These are phyloP conservation scores for Vireo griseus DNA, from an alignment of 2,797 vertebrate genomes.

Conservation along the genomic window DNA sequence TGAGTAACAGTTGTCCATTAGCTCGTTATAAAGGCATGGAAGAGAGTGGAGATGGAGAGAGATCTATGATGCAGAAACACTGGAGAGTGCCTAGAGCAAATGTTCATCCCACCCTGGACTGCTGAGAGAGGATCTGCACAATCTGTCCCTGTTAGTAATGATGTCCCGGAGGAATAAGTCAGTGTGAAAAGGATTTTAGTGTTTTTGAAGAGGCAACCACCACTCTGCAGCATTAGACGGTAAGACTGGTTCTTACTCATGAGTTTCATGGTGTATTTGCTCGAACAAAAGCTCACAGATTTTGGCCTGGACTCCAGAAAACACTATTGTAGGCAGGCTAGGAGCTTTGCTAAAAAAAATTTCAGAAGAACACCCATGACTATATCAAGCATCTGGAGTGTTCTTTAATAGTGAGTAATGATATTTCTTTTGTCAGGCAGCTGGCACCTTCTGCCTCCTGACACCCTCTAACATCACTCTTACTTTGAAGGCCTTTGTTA, in stretches of 20 bases:
- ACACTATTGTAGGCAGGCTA: neutral
- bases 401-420: slow-evolving; percentile 66
- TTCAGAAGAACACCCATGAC: slow-evolving; percentile 44
- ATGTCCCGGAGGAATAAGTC: slow-evolving; percentile 8
- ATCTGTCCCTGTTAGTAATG: slow-evolving; percentile 48
- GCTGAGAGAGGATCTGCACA: slow-evolving; percentile 43
- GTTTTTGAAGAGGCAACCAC: slow-evolving; percentile 43
- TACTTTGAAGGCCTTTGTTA: slow-evolving; percentile 52
- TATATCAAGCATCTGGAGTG: slow-evolving; percentile 61
- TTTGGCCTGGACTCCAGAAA: slow-evolving; percentile 32
- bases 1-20: slow-evolving; percentile 40
- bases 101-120: slow-evolving; percentile 18
- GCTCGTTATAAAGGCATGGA: neutral
- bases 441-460: slow-evolving; percentile 64
- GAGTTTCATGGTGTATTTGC: slow-evolving; percentile 3
- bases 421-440: slow-evolving; percentile 66
- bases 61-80: slow-evolving; percentile 53
- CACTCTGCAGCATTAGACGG: neutral
- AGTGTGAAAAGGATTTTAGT: neutral
- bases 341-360: neutral
- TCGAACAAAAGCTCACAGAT: neutral
- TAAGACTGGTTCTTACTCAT: neutral
- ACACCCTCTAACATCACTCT: slow-evolving; percentile 59
- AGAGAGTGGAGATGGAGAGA: slow-evolving; percentile 5
- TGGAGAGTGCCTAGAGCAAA: slow-evolving; percentile 44